A percentile compares a stretch with the other conserved stretches of the same genome.
phyloP scores from a whole-genome alignment of 1,140 invertebrate genomes.

The Pseudomyrmex pallidus region DNA sequence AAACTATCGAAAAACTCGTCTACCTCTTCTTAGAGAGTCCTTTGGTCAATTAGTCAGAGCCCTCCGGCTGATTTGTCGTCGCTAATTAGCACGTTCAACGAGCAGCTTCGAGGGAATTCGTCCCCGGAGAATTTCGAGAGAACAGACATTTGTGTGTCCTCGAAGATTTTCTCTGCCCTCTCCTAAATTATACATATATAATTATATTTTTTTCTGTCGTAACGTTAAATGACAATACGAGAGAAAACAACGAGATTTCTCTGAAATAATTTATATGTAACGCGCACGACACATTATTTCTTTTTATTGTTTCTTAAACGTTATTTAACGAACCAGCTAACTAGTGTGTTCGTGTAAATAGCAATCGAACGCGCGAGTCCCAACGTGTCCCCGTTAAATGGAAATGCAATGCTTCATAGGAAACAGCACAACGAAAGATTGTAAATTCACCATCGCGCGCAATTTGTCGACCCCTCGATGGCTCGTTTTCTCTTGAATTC shows the following conservation, averaged over 20 bases:
- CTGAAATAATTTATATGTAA: not conserved
- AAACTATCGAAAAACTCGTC: constrained; percentile 72
- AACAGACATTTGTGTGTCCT: constrained; percentile 16
- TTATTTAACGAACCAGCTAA: constrained; percentile 24
- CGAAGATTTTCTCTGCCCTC: no score
- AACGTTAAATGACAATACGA: no score
- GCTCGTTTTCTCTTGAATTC: constrained; percentile 8
- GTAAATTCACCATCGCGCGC: constrained; percentile 33
- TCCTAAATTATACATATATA: not conserved
- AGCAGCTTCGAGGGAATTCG: constrained; percentile 62
- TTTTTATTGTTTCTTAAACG: constrained; percentile 20
- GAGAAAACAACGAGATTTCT: not conserved
- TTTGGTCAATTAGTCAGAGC: constrained; percentile 68
- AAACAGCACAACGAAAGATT: constrained; percentile 44
- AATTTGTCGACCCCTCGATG: constrained; percentile 44
- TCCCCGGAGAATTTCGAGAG: constrained; percentile 48
- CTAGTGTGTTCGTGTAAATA: not conserved
- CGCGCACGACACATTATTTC: not conserved
- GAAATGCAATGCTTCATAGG: constrained; percentile 46
- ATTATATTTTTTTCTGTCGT: not conserved
- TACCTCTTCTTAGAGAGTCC: constrained; percentile 13
- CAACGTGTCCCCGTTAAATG: constrained; percentile 27
- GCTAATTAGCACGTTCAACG: constrained; percentile 63
- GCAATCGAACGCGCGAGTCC: not conserved
- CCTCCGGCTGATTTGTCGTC: constrained; percentile 52